Base-by-base conservation (phyloP, 2,113 vertebrate genomes). In the Leptosomus discolor region DNA sequence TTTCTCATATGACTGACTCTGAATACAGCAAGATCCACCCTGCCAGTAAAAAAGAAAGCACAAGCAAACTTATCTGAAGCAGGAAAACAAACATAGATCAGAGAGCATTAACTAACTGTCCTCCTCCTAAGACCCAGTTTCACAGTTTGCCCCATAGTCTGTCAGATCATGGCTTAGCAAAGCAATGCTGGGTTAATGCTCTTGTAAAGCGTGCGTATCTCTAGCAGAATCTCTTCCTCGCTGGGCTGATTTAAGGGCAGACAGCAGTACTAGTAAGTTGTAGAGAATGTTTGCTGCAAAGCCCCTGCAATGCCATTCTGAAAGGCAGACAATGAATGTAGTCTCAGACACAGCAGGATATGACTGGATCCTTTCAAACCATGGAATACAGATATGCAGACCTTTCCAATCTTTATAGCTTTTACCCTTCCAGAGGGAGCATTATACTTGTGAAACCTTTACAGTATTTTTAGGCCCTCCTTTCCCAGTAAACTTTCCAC, bases 321-420 rank as follows among this genome's bases (percentile, higher is more conserved):
- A 92, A 64, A 94, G 53, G 86, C 45, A 86, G 68, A 68, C 75
- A 87, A 17, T 34, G 65, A 70, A 26, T 32, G 45, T 53, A 53
- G 76, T 63, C 64, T 91, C 45, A 60, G 63, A 34, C 90, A 27
- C 82, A 88, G 90, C 82, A 90, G 84, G 89, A 6, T 86, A 22
- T 16, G 48, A 39, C 89, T 14, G 65, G 68, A 82, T 91, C 91
- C 73, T 96, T 81, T 96, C 64, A 92, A 95, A 81, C 51, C 57
- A 5, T 2, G 27, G 51, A 30, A 77, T 37, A 75, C 60, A 73
- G 79, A 81, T 43, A 68, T 27, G 36, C 88, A 89, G 69, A 70
- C 73, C 65, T 85, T 60, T 79, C 56, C 61, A 78, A 9, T 75
- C 76, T 51, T 58, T 46, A 37, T 11, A 58, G 85, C 79, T 83